phyloP scores from a whole-genome alignment of 2,797 vertebrate species.

The Galaxias olidus region DNA sequence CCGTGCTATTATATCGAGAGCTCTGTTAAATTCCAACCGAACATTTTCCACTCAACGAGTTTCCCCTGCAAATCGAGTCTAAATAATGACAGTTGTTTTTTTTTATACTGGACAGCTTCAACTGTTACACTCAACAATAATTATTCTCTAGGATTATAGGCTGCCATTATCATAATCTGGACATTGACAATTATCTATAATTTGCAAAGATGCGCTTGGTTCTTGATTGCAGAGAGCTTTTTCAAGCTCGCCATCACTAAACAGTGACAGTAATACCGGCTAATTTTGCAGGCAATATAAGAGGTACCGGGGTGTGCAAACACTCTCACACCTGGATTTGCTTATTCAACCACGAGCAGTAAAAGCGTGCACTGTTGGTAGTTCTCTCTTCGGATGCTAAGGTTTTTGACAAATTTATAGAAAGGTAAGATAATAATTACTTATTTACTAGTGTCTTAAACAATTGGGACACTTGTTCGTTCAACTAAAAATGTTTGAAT shows the following conservation, averaged over 20 bases:
- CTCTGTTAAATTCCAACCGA: constrained; percentile 94
- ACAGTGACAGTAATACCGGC: constrained; percentile 99
- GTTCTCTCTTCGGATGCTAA: constrained; percentile 23
- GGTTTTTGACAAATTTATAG: constrained; percentile 22
- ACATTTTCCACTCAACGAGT: constrained; percentile 96
- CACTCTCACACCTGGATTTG: constrained; percentile 99
- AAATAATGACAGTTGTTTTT: constrained; percentile 99
- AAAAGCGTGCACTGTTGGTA: constrained; percentile 57
- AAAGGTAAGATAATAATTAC: constrained; percentile 65
- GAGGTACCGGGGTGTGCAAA: constrained; percentile 98
- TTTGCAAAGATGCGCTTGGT: constrained; percentile 99
- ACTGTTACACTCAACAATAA: constrained; percentile 99
- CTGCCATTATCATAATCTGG: constrained; percentile 99
- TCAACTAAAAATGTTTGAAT: no score
- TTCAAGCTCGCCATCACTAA: constrained; percentile 98
- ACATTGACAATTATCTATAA: constrained; percentile 99
- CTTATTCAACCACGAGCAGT: constrained; percentile 86
- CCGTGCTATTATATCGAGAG: constrained; percentile 93
- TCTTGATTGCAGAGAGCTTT: constrained; percentile 98
- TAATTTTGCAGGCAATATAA: constrained; percentile 99
- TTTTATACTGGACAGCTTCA: constrained; percentile 93
- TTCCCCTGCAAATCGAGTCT: constrained; percentile 93
- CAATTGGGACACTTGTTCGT: no score
- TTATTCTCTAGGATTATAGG: constrained; percentile 99
- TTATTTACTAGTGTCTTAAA: no score